A percentile compares a stretch with the other conserved stretches of the same genome.
phyloP scores from a whole-genome alignment of 2,888 invertebrate species.

The Melangyna quadrimaculata region DNA sequence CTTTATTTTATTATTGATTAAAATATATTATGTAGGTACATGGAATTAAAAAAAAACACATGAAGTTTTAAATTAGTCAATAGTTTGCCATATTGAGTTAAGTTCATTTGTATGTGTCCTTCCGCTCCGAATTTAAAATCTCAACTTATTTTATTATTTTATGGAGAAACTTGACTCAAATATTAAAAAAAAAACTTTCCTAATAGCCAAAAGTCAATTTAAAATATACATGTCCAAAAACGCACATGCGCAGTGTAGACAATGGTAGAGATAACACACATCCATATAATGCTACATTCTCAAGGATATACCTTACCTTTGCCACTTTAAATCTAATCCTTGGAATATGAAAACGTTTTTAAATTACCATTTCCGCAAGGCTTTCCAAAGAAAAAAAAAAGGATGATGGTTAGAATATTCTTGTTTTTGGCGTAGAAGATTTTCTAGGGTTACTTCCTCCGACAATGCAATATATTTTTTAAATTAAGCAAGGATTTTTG shows the following conservation, averaged over 20 bases:
- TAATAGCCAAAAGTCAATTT: neutral
- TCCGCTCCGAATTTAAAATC: neutral
- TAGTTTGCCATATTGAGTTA: too few species aligned
- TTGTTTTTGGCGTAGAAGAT: neutral
- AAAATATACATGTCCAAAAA: neutral
- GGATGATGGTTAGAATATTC: neutral
- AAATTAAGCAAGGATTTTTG: slow-evolving; percentile 53
- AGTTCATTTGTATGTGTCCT: neutral
- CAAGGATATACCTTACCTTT: slow-evolving; percentile 31
- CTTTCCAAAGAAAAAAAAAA: neutral
- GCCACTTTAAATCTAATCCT: slow-evolving; percentile 16
- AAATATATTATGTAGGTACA: too few species aligned
- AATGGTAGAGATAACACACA: neutral
- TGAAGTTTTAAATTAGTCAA: too few species aligned
- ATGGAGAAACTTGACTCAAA: neutral
- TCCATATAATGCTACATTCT: neutral
- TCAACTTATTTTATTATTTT: neutral
- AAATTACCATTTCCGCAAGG: slow-evolving; percentile 36
- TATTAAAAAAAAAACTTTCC: neutral
- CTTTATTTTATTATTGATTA: too few species aligned
- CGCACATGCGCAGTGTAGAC: neutral
- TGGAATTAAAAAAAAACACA: too few species aligned
- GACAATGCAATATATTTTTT: slow-evolving; percentile 27
- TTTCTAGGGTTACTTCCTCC: neutral
- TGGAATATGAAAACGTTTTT: slow-evolving; percentile 42